These are phyloP conservation scores for Alaudala cheleensis DNA, from an alignment of 2,113 vertebrate species.

Conservation along the genomic window DNA sequence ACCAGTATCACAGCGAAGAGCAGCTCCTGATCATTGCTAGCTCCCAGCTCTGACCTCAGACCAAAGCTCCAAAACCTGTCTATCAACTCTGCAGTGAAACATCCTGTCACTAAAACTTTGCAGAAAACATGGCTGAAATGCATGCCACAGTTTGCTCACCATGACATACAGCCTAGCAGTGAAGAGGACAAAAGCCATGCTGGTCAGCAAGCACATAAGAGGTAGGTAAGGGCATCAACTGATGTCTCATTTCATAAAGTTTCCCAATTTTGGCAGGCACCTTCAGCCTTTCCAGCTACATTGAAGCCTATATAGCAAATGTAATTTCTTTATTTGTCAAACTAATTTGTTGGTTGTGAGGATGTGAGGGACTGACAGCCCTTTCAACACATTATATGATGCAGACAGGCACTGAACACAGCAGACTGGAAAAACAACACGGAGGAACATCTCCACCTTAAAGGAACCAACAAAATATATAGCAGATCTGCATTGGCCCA, in stretches of 20 bases:
- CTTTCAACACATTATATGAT: not conserved
- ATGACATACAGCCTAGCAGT: not conserved
- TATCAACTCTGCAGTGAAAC: not conserved
- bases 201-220: not conserved
- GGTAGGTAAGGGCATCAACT: not conserved
- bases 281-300: not conserved
- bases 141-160: not conserved
- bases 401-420: not conserved
- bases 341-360: conserved; percentile 2
- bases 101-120: not conserved
- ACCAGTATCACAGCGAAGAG: not conserved
- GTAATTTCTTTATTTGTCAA: not conserved
- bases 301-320: not conserved
- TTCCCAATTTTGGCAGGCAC: not conserved
- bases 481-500: conserved; percentile 45
- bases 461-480: conserved; percentile 65
- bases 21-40: not conserved
- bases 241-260: not conserved
- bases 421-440: conserved; percentile 26
- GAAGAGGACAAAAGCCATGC: not conserved
- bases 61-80: not conserved
- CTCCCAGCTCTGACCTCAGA: not conserved
- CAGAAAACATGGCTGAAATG: not conserved
- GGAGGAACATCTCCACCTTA: conserved; percentile 50
- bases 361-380: not conserved